Conservation (phyloP, 2,113 vertebrate genomes). For the Callipepla californica region DNA sequence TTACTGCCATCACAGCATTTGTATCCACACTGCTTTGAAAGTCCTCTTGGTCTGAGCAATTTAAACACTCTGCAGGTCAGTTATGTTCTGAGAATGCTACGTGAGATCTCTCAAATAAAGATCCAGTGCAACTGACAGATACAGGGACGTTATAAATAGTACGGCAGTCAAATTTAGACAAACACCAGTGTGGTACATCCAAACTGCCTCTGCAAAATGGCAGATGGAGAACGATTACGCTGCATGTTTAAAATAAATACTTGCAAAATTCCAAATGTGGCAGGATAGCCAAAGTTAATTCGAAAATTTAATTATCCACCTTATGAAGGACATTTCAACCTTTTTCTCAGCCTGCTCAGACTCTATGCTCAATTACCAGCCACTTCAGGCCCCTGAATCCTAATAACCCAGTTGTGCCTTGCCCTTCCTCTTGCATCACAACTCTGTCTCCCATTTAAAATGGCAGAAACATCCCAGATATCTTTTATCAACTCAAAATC, state of each 20-base stretch:
- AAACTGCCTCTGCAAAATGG: background rate
- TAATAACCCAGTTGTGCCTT: constrained; percentile 49
- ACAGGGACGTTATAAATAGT: background rate
- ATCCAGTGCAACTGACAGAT: background rate
- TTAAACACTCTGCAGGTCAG: background rate
- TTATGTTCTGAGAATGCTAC: background rate
- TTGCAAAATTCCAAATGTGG: constrained; percentile 23
- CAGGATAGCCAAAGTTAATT: constrained; percentile 32
- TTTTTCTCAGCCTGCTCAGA: background rate
- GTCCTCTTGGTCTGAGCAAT: background rate
- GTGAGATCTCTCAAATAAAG: background rate
- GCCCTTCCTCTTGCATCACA: constrained; percentile 1
- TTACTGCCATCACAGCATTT: background rate
- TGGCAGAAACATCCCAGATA: constrained; percentile 20
- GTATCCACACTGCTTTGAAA: background rate
- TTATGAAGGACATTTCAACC: constrained; percentile 55
- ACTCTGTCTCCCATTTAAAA: constrained; percentile 14
- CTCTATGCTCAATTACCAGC: constrained; percentile 34
- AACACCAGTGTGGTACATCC: background rate
- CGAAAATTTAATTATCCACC: constrained; percentile 44
- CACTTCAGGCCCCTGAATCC: constrained; percentile 26
- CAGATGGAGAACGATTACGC: background rate
- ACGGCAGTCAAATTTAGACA: background rate
- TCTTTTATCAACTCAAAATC: background rate
- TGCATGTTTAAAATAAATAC: background rate